A percentile compares a stretch with the other conserved stretches of the same genome.
These are phyloP conservation scores for Hipparchia semele DNA, from an alignment of 2,888 invertebrate genomes.

Conservation along the genomic window DNA sequence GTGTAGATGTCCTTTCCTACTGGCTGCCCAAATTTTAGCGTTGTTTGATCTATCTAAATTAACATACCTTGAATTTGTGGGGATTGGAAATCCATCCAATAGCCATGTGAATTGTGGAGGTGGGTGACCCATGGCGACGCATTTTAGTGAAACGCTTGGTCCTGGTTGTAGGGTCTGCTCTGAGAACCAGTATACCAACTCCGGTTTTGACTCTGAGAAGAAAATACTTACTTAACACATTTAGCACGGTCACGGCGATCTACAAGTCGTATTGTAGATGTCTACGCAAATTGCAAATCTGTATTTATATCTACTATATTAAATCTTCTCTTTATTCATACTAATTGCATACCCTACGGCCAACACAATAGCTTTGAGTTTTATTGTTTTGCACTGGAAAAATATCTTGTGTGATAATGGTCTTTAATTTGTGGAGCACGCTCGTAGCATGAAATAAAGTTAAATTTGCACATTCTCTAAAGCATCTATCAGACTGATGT, in stretches of 20 bases:
- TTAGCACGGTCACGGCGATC: background rate
- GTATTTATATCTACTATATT: background rate
- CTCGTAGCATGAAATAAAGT: constrained; percentile 31
- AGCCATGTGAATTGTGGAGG: constrained; percentile 96
- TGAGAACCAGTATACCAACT: constrained; percentile 95
- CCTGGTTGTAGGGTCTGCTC: constrained; percentile 96
- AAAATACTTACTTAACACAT: constrained; percentile 20
- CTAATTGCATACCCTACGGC: constrained; percentile 14
- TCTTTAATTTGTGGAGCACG: constrained; percentile 34
- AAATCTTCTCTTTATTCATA: constrained; percentile 1
- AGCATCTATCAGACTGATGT: background rate
- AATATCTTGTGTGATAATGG: constrained; percentile 30
- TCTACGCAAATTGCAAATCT: too few relatives aligned
- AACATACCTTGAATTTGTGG: constrained; percentile 86
- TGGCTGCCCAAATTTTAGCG: background rate
- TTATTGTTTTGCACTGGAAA: constrained; percentile 26
- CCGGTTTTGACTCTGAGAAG: constrained; percentile 91
- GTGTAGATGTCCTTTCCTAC: background rate
- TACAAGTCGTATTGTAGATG: too few relatives aligned
- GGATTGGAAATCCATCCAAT: constrained; percentile 93
- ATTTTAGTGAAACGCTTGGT: constrained; percentile 94
- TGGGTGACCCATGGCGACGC: constrained; percentile 97
- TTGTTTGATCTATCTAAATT: background rate
- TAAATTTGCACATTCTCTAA: constrained; percentile 26
- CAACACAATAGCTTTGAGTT: constrained; percentile 1